These are phyloP conservation scores for Camponotus floridanus DNA, from an alignment of 1,140 invertebrate genomes.

Conservation along the genomic window DNA sequence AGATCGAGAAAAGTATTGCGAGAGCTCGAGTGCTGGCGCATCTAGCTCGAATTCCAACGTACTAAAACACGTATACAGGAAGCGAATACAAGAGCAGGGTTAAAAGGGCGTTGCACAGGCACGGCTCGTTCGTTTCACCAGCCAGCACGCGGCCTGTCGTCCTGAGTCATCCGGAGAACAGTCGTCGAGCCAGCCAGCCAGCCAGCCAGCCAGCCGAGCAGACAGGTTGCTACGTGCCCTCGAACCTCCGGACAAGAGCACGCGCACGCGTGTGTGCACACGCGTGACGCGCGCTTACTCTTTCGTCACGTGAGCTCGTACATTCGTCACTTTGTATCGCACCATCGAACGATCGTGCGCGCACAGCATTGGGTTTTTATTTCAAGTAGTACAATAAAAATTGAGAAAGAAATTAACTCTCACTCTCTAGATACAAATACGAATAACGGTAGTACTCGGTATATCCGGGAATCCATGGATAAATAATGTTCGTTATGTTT, in stretches of 20 bases:
- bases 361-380: neutral
- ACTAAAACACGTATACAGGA: constrained; percentile 34
- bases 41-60: neutral
- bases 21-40: neutral
- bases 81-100: constrained; percentile 59
- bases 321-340: constrained; percentile 29
- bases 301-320: constrained; percentile 39
- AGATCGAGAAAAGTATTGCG: neutral
- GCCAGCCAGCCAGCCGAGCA: constrained; percentile 56
- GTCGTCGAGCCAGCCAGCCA: constrained; percentile 34
- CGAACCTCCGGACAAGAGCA: constrained; percentile 30
- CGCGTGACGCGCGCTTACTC: constrained; percentile 6
- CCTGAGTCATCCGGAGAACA: constrained; percentile 77
- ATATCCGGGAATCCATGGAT: no score
- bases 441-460: no score
- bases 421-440: neutral
- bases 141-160: constrained; percentile 64
- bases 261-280: constrained; percentile 21
- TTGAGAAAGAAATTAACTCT: neutral
- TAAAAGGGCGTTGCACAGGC: constrained; percentile 73
- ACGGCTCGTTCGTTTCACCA: constrained; percentile 78
- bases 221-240: constrained; percentile 82
- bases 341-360: neutral
- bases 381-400: neutral
- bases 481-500: no score